Base-by-base conservation (phyloP, 1,140 invertebrate species). In the Hydropsyche tenuis region DNA sequence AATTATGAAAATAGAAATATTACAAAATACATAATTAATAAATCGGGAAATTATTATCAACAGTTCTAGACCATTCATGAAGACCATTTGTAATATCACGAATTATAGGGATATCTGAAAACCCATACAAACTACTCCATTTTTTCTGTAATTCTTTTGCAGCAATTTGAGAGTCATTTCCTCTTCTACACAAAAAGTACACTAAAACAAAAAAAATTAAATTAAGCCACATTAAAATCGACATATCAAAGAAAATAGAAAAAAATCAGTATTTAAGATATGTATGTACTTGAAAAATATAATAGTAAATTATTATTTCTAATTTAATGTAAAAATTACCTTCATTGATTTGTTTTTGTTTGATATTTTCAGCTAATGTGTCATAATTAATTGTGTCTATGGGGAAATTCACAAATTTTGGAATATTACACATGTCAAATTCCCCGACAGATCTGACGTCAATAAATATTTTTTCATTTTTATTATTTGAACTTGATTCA, bases 101-200 rank as follows among this genome's bases (percentile, higher is more conserved):
- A 11, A 77, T 48, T 23, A 45, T 25, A 1, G 63, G 75, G 20
- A 51, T 68, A 20, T 30, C 22, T 45, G 18, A 7, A 27, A 6
- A 27, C 18, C 7, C 14, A 16, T 53, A 42, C 12, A 25, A 48
- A 23, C 46, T 1, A 0, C 7, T 37, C 48, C 30, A 51, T 76
- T 66, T 48, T 20, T 68, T 64, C 22, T 42, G 74, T 11, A 77
- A 37, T 16, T 65, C 9, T 60, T 56, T 64, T 0, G 63, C 65
- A 12, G 76, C 76, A 12, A 75, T 25, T 62, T 77, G 76, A 23
- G 76, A 77, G 27, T 77, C 76, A 37, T 77, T 77, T 37, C 76
- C 76, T 63, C 76, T 69, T 23, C 76, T 46, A 53, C 76, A 77
- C 60, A 77, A 45, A 25, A 74, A 75, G 69, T 72, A 77, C 18